Percentiles rank a stretch among this genome's conserved stretches.
Evolutionary conservation across 2,888 invertebrate species (phyloP).

Genomic region (Pyrochroa serraticornis): DNA sequence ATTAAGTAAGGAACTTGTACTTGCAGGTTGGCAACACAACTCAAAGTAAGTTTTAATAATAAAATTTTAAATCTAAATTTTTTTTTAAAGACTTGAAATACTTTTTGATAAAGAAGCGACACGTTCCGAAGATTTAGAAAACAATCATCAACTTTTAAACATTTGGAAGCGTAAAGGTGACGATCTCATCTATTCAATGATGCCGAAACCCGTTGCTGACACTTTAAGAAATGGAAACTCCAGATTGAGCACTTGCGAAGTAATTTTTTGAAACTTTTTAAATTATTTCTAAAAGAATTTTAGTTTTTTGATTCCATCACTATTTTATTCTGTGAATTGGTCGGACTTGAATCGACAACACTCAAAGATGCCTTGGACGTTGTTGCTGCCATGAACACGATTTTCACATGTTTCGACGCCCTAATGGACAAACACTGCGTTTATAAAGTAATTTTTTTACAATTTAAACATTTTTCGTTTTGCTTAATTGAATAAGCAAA

Average conservation of each 20-base stretch:
- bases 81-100: slow-evolving; percentile 67
- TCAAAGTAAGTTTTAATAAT: slow-evolving; percentile 60
- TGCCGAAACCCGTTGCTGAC: slow-evolving; percentile 82
- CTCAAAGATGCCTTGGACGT: slow-evolving; percentile 72
- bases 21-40: slow-evolving; percentile 84
- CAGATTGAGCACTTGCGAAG: slow-evolving; percentile 80
- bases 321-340: slow-evolving; percentile 76
- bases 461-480: no score
- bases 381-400: slow-evolving; percentile 80
- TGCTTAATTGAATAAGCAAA: no score
- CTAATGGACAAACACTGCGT: slow-evolving; percentile 81
- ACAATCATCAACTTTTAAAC: slow-evolving; percentile 76
- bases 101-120: slow-evolving; percentile 82
- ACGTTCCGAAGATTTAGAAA: slow-evolving; percentile 76
- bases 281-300: slow-evolving; percentile 33
- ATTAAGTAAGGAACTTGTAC: slow-evolving; percentile 77
- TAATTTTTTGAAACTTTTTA: slow-evolving; percentile 35
- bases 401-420: slow-evolving; percentile 82
- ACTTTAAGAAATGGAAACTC: slow-evolving; percentile 76
- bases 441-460: slow-evolving; percentile 70
- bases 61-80: not conserved
- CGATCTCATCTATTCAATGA: slow-evolving; percentile 87
- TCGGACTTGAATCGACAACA: slow-evolving; percentile 63
- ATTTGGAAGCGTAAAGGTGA: slow-evolving; percentile 86
- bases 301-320: slow-evolving; percentile 78